phyloP scores from a whole-genome alignment of 2,797 vertebrate species.

The Rhinoraja longicauda region DNA sequence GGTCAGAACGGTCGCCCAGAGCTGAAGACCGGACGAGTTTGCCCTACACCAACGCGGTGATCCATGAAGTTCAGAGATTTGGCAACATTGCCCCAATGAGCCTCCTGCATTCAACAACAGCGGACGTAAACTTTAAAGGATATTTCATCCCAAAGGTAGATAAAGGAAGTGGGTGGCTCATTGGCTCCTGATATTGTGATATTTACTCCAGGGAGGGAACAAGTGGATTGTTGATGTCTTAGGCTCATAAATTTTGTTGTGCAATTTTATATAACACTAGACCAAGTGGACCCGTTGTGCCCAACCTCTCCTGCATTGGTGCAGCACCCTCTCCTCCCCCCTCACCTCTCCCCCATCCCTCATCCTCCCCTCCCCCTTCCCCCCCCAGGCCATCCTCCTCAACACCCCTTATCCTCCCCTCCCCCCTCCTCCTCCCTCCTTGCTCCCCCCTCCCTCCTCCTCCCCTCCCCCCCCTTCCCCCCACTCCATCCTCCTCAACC shows the following conservation, averaged over 20 bases:
- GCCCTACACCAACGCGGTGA: not conserved
- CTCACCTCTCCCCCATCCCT: no score
- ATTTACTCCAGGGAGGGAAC: not conserved
- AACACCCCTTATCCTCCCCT: no score
- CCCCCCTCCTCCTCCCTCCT: no score
- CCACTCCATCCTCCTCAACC: no score
- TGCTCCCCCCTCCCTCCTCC: no score
- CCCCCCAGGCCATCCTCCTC: no score
- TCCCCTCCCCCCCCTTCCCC: no score
- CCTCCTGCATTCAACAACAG: not conserved
- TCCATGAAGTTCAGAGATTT: conserved; percentile 24
- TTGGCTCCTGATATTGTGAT: not conserved
- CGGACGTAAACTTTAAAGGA: not conserved
- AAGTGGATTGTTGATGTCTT: not conserved
- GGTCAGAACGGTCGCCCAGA: not conserved
- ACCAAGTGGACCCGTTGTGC: no score
- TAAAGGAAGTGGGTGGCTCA: not conserved
- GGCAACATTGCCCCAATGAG: not conserved
- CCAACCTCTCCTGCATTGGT: no score
- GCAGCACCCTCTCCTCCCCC: no score
- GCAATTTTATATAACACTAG: conserved; percentile 38
- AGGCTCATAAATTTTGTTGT: no score
- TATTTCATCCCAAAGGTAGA: not conserved
- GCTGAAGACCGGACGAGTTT: not conserved
- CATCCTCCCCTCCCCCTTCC: no score